Base-by-base conservation (phyloP, 1,140 invertebrate genomes). In the Drosophila baimaii region DNA sequence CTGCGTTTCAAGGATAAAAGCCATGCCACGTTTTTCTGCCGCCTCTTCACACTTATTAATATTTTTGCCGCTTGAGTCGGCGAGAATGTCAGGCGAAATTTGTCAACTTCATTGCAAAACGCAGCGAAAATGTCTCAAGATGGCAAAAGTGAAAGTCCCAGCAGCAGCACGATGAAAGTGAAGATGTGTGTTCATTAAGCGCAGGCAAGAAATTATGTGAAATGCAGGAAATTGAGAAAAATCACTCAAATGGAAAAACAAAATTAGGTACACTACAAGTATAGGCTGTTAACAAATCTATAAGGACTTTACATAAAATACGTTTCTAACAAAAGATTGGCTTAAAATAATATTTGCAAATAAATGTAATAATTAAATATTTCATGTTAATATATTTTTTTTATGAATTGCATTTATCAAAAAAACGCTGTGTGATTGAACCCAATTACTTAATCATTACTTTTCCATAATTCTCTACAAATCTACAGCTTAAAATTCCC, bases 101-200 rank as follows among this genome's bases (percentile, higher is more conserved):
- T 81, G 77, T 85, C 81, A 85, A 85, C 61, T 77, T 73, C 39
- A 78, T 59, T 29, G 66, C 75, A 69, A 69, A 69, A 69, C 55
- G 58, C 65, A 56, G 58, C 1, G 65, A 56, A 77, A 84, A 80
- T 80, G 58, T 58, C 62, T 59, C 49, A 49, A 66, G 72, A 69
- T 58, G 79, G 61, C 52, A 23, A 58, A 57, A 65, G 75, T 17
- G 43, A 68, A 66, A 62, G 23, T 66, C 44, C 15, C 12, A n/a
- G 15, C n/a, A 9, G 12, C 12, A n/a, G 15, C n/a, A 9, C 5
- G 8, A 27, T 33, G 51, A 79, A 84, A 84, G 65, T 76, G 64
- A 68, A 84, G 75, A 51, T 54, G 15, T 35, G 5, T 21, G 4
- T 2, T 49, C 15, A 66, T 39, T 64, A 43, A 19, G 9, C n/a